Evolutionary conservation across 2,113 vertebrate species (phyloP).

Genomic region (Limanda limanda): DNA sequence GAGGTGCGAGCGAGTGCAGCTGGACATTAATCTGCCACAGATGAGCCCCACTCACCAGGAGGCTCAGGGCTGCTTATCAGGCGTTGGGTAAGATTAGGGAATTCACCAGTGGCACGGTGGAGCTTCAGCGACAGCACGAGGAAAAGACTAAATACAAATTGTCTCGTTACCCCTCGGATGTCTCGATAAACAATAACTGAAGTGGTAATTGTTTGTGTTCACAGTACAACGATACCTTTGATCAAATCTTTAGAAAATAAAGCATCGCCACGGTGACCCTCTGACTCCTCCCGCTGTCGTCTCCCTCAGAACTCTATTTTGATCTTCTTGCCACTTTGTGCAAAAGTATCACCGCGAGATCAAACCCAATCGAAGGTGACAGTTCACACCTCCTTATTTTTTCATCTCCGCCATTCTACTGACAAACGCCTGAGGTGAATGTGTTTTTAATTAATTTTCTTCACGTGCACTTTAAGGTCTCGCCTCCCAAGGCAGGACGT

Average conservation of each 20-base stretch:
- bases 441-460: slow-evolving; percentile 24
- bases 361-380: slow-evolving; percentile 20
- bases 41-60: slow-evolving; percentile 58
- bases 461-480: slow-evolving; percentile 7
- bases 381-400: neutral
- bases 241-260: slow-evolving; percentile 1
- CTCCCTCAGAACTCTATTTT: slow-evolving; percentile 1
- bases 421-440: neutral
- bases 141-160: slow-evolving; percentile 21
- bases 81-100: slow-evolving; percentile 50
- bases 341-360: neutral
- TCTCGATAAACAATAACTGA: slow-evolving; percentile 1
- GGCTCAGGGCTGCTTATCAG: slow-evolving; percentile 58
- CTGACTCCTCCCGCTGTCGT: neutral
- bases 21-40: slow-evolving; percentile 68
- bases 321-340: neutral
- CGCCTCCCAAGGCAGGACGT: neutral
- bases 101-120: slow-evolving; percentile 23
- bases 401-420: neutral
- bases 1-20: slow-evolving; percentile 40
- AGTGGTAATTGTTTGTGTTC: neutral
- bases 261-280: neutral
- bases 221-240: neutral
- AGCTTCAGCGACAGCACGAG: slow-evolving; percentile 17
- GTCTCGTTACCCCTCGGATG: slow-evolving; percentile 1